Percentiles rank a stretch among this genome's conserved stretches.
Evolutionary conservation across 2,113 vertebrate genomes (phyloP).

Genomic region (Lepus timidus): DNA sequence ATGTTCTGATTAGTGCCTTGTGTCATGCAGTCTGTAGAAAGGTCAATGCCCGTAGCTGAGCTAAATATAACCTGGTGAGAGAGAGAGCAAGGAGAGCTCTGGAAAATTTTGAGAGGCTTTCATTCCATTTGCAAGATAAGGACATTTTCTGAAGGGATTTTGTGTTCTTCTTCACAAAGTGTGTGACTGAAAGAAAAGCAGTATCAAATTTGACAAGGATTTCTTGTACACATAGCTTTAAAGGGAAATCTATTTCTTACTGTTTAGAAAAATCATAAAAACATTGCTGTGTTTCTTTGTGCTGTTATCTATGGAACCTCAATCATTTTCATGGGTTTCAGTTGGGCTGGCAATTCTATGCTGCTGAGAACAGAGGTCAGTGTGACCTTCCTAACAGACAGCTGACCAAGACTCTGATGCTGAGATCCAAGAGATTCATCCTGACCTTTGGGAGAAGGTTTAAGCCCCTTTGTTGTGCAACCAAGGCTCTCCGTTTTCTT

Average conservation of each 20-base stretch:
- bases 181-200: slow-evolving; percentile 40
- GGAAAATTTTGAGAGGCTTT: slow-evolving; percentile 77
- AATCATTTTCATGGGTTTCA: slow-evolving; percentile 66
- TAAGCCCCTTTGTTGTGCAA: neutral
- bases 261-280: slow-evolving; percentile 57
- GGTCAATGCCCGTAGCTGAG: slow-evolving; percentile 78
- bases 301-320: slow-evolving; percentile 50
- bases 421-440: neutral
- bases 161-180: slow-evolving; percentile 39
- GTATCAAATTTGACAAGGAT: slow-evolving; percentile 63
- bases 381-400: slow-evolving; percentile 42
- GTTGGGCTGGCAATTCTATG: slow-evolving; percentile 51
- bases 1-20: slow-evolving; percentile 49
- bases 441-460: slow-evolving; percentile 25
- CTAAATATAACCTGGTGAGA: slow-evolving; percentile 79
- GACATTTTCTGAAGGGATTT: slow-evolving; percentile 69
- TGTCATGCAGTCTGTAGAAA: slow-evolving; percentile 68
- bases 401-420: neutral
- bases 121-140: slow-evolving; percentile 73
- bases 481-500: slow-evolving; percentile 50
- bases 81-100: slow-evolving; percentile 62
- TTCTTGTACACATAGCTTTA: slow-evolving; percentile 57
- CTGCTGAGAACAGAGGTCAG: slow-evolving; percentile 60
- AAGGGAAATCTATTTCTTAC: slow-evolving; percentile 59
- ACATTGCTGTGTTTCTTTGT: neutral